phyloP scores from a whole-genome alignment of 2,113 vertebrate species.

The Shinisaurus crocodilurus region DNA sequence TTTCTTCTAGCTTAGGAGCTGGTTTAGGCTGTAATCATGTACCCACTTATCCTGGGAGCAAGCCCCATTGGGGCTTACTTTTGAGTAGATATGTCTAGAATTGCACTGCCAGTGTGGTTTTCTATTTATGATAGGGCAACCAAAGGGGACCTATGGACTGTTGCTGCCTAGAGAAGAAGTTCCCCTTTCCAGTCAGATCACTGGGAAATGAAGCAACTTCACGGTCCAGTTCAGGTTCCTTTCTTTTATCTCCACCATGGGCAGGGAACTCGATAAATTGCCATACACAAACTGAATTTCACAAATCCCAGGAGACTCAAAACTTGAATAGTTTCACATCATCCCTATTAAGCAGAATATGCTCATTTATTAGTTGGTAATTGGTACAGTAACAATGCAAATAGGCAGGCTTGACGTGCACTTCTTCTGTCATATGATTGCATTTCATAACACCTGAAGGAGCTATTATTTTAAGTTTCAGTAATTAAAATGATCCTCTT shows the following conservation, averaged over 20 bases:
- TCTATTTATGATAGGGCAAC: background rate
- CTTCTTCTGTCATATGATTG: background rate
- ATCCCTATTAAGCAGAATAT: background rate
- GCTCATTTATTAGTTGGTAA: background rate
- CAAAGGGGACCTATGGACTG: no score
- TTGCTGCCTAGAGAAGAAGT: background rate
- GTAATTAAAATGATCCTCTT: conserved; percentile 28
- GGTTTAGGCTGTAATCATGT: background rate
- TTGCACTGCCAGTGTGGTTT: background rate
- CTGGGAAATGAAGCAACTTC: no score
- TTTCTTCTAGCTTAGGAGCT: background rate
- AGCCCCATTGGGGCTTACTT: no score
- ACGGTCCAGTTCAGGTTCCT: background rate
- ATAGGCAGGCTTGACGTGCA: background rate
- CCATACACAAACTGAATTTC: background rate
- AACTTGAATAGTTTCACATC: background rate
- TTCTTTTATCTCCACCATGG: background rate
- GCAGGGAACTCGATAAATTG: background rate
- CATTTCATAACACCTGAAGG: background rate
- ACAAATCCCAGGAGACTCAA: background rate
- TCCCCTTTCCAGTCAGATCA: background rate
- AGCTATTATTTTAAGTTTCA: conserved; percentile 22
- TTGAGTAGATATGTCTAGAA: background rate
- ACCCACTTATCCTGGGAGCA: background rate
- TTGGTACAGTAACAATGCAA: background rate